Base-by-base conservation (phyloP, 1,140 invertebrate species). In the Drosophila willistoni region DNA sequence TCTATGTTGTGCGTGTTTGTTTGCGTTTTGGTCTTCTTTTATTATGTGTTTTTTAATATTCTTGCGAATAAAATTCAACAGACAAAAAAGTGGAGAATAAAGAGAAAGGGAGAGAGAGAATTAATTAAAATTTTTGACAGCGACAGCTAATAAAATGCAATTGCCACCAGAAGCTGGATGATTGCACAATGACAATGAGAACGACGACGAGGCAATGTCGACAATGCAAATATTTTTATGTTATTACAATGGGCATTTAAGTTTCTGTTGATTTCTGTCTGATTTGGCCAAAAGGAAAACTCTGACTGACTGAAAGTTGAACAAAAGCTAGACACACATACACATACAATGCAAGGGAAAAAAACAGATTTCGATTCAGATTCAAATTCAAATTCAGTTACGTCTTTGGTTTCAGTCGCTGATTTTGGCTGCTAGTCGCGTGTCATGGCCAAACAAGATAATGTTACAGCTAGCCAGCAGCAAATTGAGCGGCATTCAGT, bases 401-500 rank as follows among this genome's bases (percentile, higher is more conserved):
- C 14, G 44, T 14, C 44, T 51, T 51, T 51, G 44, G 44, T 51
- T 51, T 22, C 44, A 51, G 17, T 22, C 17, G 44, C 17, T 51
- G 44, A 51, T 51, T 51, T 51, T 51, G 44, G 44, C 44, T 51
- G 44, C 44, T 56, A 74, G 65, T 70, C 84, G 84, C 84, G 83
- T 87, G 83, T 87, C 84, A 89, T 87, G 84, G 71, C 77, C 84
- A 89, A 87, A 87, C 84, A 87, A 87, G 84, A 89, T 87, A 87
- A 87, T 87, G 81, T 87, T 87, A 78, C 84, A 87, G 77, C 51
- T 33, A 51, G 73, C 83, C 74, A 72, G 83, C 67, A 72, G 79
- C 84, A 80, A 80, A 89, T 87, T 87, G 84, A 79, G 71, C 77
- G 55, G 22, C 13, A 80, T 69, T 81, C 67, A 51, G 34, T 72